Base-by-base conservation (phyloP, 2,797 vertebrate genomes). In the Hypotaenidia philippensis region DNA sequence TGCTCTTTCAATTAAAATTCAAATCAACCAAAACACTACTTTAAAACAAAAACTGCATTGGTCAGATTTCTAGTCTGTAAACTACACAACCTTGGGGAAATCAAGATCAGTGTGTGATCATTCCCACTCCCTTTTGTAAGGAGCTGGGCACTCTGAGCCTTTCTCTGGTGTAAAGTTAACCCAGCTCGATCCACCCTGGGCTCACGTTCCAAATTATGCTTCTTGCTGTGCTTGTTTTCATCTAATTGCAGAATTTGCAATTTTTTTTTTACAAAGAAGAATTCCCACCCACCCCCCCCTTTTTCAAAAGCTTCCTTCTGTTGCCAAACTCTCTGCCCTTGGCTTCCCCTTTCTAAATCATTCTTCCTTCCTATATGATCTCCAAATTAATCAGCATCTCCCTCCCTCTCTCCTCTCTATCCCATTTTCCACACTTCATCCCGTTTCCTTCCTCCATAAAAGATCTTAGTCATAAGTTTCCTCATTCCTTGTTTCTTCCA, bases 351-450 rank as follows among this genome's bases (percentile, higher is more conserved):
- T 68, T 86, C 69, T 86, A 81, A 86, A 86, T 71, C 45, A 81
- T 32, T 94, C 76, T 89, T 93, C 76, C 72, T 83, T 91, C 50
- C 57, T 38, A 36, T 79, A 76, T 7, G n/a, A 94, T 57, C 74
- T 94, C 61, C 34, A 83, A 86, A 75, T 86, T 50, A 83, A 65
- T 75, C 52, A 84, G n/a, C 2, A 17, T 52, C 44, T 91, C 78
- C 27, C 49, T 89, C 53, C 32, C 38, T 88, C 52, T 64, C 18
- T 66, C 52, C 32, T 83, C 47, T 57, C 49, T 41, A 29, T 74
- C 32, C 61, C 59, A 13, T 72, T 95, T 81, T 44, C 53, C 74
- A 84, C 40, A 63, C 50, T 76, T 93, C 59, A 57, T 61, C 52
- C 59, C 59, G 31, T 80, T 94, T 93, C 53, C 76, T 91, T 57